Base-by-base conservation (phyloP, 2,888 invertebrate genomes). In the Bugulina stolonifera region DNA sequence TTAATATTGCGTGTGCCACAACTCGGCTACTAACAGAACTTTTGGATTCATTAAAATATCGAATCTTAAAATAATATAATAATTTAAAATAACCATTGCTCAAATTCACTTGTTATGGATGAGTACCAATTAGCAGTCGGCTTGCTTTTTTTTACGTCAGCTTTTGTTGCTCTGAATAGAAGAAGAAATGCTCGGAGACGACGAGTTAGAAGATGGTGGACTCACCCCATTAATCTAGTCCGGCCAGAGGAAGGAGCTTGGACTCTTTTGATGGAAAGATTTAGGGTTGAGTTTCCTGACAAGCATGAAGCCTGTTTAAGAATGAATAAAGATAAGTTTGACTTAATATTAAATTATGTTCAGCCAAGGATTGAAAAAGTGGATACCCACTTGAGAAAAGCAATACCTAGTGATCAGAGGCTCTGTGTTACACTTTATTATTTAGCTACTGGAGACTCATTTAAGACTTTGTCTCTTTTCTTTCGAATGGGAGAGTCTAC, bases 401-500 rank as follows among this genome's bases (percentile, higher is more conserved):
- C 52, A 14, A 52, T 52, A 14, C 52, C 52, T 14, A 18, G 10
- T 52, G 52, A 52, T 14, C 52, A 52, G 52, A 52, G 52, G 52
- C 52, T 52, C 10, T 52, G 52, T 52, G 52, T 52, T 5, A 52
- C 52, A 14, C 18, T 52, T 14, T 52, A 14, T 18, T 79, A 75
- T 74, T 71, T 80, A 54, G 77, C 78, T 43, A 80, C 78, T 58
- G 78, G 79, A 29, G 76, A 76, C 29, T 78, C 78, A 58, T 79
- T 74, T 73, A 76, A 77, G 72, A 78, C 80, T 73, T 74, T 83
- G 58, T 78, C 78, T 22, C 79, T 79, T 75, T 73, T 73, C 72
- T 83, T 76, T 74, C 76, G 80, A 73, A 69, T 83, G 27, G 81
- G 80, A 73, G 72, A 75, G 22, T 71, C 78, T 71, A 82, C 81